These are phyloP conservation scores for Coptotermes formosanus DNA, from an alignment of 1,140 invertebrate genomes.

Conservation along the genomic window DNA sequence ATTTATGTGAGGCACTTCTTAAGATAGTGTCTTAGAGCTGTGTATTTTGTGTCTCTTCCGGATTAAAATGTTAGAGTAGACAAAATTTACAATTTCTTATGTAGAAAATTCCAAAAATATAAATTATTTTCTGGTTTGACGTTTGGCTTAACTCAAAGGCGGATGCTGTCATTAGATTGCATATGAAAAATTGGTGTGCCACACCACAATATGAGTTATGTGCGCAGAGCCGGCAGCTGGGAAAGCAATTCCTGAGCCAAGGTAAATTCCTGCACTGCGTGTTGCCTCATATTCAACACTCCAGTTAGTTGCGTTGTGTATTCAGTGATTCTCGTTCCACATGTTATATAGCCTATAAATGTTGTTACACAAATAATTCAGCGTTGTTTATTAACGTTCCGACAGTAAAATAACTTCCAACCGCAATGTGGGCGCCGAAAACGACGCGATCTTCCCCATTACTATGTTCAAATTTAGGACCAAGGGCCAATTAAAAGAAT, in stretches of 20 bases:
- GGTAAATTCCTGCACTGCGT: slow-evolving; percentile 22
- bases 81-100: neutral
- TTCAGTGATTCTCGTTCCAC: neutral
- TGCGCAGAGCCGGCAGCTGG: slow-evolving; percentile 22
- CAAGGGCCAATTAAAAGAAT: neutral
- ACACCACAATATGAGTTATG: slow-evolving; percentile 25
- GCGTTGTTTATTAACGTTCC: slow-evolving; percentile 6
- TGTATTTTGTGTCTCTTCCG: neutral
- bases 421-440: slow-evolving; percentile 9
- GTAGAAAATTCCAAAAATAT: neutral
- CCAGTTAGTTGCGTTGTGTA: neutral
- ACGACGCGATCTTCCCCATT: neutral
- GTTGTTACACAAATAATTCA: slow-evolving; percentile 19
- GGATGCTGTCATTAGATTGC: neutral
- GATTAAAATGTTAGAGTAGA: neutral
- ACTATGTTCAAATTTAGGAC: neutral
- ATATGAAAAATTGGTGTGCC: neutral
- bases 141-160: neutral
- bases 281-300: neutral
- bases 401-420: slow-evolving; percentile 5
- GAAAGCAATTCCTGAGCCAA: slow-evolving; percentile 27
- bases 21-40: neutral
- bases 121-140: neutral
- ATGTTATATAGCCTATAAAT: slow-evolving; percentile 7
- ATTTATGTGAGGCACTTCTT: too few species aligned